Evolutionary conservation across 2,888 invertebrate genomes (phyloP), one percentile per base, ranked within the genome.

Genomic region (Plusia festucae): DNA sequence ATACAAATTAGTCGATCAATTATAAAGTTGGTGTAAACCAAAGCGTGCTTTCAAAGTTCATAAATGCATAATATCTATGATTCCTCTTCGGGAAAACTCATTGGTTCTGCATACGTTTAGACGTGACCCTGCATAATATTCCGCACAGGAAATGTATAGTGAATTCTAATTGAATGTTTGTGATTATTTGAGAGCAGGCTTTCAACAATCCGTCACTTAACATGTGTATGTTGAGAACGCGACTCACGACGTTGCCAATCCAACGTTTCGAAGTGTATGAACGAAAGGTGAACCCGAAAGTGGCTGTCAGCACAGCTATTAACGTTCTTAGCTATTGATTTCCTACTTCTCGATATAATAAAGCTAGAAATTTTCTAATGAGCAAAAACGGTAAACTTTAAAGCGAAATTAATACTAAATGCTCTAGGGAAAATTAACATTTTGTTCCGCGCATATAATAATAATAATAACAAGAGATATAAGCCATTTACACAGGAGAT

Each of bases 101-200:
- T 51, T 46, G 18, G 30, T 9, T 20, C 40, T 40, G 24, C 18
- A 66, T 55, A 20, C 46, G 20, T 6, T 20, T 18, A 52, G 30
- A 66, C 61, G 61, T 75, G 76, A 54, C 61, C 56, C 62, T 53
- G 68, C 53, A 59, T 67, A 59, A 49, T 16, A 46, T 59, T 68
- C 8, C 54, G n/a, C 32, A 46, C 22, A 34, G 59, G 52, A 65
- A 75, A 65, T 65, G 18, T 34, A 24, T 59, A 15, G 53, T 63
- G 40, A 58, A 66, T 71, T 53, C 58, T 27, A 58, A 64, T 60
- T 66, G 53, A 49, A 58, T 55, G 24, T 49, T 15, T 60, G 32
- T 71, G 70, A 75, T 40, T 40, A 84, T 84, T 85, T 77, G 59
- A 70, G 73, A 71, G 63, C 72, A 74, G 65, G 79, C 76, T 88